phyloP scores from a whole-genome alignment of 1,140 invertebrate species.

The Heliconius nattereri region DNA sequence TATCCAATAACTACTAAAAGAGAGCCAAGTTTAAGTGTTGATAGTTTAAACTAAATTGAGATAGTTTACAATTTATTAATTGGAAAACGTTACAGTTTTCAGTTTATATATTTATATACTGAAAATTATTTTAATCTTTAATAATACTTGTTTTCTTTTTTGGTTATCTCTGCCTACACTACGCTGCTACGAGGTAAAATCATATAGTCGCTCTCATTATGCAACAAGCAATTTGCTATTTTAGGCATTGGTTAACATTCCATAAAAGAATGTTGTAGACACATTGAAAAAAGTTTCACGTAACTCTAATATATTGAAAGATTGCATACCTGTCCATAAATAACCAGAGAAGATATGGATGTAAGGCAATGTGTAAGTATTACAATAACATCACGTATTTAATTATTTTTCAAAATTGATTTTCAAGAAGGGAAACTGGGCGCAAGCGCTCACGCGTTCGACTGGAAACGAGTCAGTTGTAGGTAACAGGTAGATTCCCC shows the following conservation, averaged over 20 bases:
- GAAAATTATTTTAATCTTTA: no score
- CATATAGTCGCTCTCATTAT: not conserved
- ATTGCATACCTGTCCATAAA: not conserved
- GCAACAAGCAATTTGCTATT: not conserved
- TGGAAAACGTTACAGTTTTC: no score
- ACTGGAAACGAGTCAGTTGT: no score
- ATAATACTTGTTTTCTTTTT: no score
- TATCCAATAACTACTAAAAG: constrained; percentile 21
- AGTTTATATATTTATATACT: no score
- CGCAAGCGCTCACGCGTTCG: no score
- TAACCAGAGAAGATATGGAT: not conserved
- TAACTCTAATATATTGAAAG: not conserved
- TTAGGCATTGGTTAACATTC: not conserved
- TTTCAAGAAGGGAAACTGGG: no score
- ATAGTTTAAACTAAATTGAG: not conserved
- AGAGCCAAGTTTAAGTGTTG: constrained; percentile 5
- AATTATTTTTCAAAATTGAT: not conserved
- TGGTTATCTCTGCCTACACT: not conserved
- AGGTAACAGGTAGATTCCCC: no score
- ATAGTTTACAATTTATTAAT: not conserved
- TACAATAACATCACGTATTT: not conserved
- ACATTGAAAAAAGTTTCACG: not conserved
- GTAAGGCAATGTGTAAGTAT: not conserved
- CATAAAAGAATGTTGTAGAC: not conserved
- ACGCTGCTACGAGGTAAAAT: not conserved